These are phyloP conservation scores for Furnarius figulus DNA, from an alignment of 2,113 vertebrate species.

Conservation along the genomic window DNA sequence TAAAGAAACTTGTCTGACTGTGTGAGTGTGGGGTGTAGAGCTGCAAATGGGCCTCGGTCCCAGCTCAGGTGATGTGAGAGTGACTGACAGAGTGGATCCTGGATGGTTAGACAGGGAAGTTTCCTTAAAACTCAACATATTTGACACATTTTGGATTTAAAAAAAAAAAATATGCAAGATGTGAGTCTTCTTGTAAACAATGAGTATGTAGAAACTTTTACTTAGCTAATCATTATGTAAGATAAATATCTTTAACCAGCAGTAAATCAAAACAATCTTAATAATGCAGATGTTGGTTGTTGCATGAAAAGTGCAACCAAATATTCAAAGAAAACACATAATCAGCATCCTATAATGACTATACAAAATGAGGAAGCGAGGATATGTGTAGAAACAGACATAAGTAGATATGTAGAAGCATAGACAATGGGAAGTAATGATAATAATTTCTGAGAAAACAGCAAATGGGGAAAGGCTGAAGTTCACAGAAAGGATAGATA, in stretches of 20 bases:
- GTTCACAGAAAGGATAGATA: background rate
- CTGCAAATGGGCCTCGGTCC: background rate
- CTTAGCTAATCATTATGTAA: background rate
- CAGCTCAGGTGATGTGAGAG: rapidly evolving
- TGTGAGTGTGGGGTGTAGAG: rapidly evolving
- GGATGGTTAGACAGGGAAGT: background rate
- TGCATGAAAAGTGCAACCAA: background rate
- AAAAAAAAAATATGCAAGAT: background rate
- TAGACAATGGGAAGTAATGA: background rate
- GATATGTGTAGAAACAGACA: too few relatives aligned
- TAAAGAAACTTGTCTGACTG: background rate
- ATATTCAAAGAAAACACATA: background rate
- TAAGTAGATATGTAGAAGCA: too few relatives aligned
- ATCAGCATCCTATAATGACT: background rate
- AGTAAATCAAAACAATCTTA: background rate
- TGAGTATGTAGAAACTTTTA: background rate
- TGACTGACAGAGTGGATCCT: background rate
- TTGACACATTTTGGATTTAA: background rate
- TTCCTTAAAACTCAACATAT: background rate
- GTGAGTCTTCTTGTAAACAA: background rate
- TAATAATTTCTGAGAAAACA: background rate
- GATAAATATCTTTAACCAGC: background rate
- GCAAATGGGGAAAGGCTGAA: background rate
- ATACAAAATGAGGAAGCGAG: background rate
- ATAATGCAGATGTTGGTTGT: background rate